These are phyloP conservation scores for Perca flavescens DNA, from an alignment of 2,113 vertebrate genomes.

Conservation along the genomic window DNA sequence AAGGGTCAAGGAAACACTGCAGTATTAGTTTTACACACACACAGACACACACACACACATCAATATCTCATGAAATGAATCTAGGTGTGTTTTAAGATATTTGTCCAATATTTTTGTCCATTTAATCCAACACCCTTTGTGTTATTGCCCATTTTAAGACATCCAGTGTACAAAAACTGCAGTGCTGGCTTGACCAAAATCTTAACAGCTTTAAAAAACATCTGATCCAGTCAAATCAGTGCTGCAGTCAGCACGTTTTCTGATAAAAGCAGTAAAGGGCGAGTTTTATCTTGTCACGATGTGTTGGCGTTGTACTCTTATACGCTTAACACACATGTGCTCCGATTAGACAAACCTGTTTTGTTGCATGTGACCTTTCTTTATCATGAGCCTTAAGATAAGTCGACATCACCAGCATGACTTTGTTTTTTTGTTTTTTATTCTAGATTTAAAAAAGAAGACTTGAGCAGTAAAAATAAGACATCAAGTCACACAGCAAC, in stretches of 20 bases:
- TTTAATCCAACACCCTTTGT: background rate
- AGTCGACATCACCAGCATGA: background rate
- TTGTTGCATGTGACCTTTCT: constrained; percentile 28
- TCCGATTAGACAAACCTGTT: constrained; percentile 37
- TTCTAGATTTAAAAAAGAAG: constrained; percentile 5
- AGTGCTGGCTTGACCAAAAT: constrained; percentile 12
- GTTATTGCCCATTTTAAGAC: constrained; percentile 35
- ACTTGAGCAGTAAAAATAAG: constrained; percentile 18
- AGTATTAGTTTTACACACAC: too few species aligned
- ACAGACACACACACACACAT: background rate
- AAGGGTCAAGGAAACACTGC: constrained; percentile 13
- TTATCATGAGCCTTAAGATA: background rate
- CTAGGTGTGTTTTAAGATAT: background rate
- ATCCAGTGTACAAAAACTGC: constrained; percentile 16
- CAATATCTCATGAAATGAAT: background rate
- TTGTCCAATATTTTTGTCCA: background rate
- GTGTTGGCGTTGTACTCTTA: background rate
- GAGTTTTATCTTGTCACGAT: constrained; percentile 12
- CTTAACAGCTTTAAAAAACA: constrained; percentile 31
- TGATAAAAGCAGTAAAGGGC: constrained; percentile 31
- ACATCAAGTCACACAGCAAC: constrained; percentile 33
- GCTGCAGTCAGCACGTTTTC: constrained; percentile 15
- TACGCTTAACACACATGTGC: background rate
- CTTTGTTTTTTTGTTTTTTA: background rate
- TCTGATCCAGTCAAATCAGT: constrained; percentile 18